Conservation (phyloP, 2,113 vertebrate genomes). For the Bubo scandiacus region DNA sequence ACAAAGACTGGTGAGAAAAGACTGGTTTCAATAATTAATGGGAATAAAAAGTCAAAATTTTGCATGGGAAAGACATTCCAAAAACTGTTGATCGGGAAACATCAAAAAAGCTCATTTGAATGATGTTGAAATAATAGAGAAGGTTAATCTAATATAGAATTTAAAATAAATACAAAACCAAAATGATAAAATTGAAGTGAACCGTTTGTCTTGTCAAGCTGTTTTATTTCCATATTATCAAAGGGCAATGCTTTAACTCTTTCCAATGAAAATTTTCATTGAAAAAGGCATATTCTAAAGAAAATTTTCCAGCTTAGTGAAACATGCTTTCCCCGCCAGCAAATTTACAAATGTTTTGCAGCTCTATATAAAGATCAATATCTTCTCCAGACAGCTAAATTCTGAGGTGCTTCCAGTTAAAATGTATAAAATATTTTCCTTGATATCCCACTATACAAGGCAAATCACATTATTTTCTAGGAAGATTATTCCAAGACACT, state of each 20-base stretch:
- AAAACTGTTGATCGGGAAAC: not conserved
- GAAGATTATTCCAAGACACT: not conserved
- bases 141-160: conserved; percentile 19
- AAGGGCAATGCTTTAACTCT: conserved; percentile 29
- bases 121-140: not conserved
- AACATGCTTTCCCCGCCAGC: not conserved
- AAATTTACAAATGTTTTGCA: not conserved
- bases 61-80: not conserved
- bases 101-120: not conserved
- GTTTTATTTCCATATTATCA: conserved; percentile 5
- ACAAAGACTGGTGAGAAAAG: not conserved
- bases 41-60: not conserved
- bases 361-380: not conserved
- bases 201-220: not conserved
- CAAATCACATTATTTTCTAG: not conserved
- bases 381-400: not conserved
- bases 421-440: not conserved
- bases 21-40: not conserved
- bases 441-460: not conserved
- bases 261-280: not conserved
- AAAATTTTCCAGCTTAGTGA: not conserved
- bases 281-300: not conserved
- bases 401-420: not conserved
- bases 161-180: conserved; percentile 34
- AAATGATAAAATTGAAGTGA: not conserved